phyloP scores from a whole-genome alignment of 92 coral and sea anemone genomes.

The Parazoanthus atlanticus region DNA sequence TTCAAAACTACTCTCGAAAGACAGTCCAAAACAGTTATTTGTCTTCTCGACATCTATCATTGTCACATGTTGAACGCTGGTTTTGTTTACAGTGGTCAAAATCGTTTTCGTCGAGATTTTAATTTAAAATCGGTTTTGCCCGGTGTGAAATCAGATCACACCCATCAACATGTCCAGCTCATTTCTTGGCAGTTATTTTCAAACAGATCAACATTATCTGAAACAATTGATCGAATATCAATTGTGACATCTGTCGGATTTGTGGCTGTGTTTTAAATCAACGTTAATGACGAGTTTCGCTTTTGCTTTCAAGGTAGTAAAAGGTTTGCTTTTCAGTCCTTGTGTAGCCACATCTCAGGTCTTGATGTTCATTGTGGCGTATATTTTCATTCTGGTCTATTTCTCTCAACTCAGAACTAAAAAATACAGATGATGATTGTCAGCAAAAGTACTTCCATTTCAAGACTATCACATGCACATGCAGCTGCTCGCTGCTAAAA shows the following conservation, averaged over 20 bases:
- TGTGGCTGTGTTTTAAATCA: neutral
- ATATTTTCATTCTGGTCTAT: neutral
- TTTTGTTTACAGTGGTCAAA: slow-evolving; percentile 13
- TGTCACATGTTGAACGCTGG: neutral
- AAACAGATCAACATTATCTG: neutral
- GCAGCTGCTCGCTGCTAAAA: slow-evolving; percentile 2
- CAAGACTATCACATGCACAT: neutral
- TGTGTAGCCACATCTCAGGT: neutral
- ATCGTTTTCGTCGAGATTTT: neutral
- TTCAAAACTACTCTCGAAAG: neutral
- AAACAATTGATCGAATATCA: neutral
- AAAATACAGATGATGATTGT: neutral
- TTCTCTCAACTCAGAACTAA: neutral
- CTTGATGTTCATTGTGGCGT: neutral
- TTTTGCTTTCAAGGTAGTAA: neutral
- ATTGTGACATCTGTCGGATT: neutral
- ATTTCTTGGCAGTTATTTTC: neutral
- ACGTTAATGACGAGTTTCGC: neutral
- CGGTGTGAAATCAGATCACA: neutral
- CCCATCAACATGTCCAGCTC: neutral
- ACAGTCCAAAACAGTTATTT: neutral
- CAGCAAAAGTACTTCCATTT: neutral
- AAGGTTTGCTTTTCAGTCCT: neutral
- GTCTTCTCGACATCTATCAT: neutral
- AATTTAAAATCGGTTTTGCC: slow-evolving; percentile 2